These are phyloP conservation scores for Propithecus deckenii DNA, from an alignment of 2,797 vertebrate species.

Conservation along the genomic window DNA sequence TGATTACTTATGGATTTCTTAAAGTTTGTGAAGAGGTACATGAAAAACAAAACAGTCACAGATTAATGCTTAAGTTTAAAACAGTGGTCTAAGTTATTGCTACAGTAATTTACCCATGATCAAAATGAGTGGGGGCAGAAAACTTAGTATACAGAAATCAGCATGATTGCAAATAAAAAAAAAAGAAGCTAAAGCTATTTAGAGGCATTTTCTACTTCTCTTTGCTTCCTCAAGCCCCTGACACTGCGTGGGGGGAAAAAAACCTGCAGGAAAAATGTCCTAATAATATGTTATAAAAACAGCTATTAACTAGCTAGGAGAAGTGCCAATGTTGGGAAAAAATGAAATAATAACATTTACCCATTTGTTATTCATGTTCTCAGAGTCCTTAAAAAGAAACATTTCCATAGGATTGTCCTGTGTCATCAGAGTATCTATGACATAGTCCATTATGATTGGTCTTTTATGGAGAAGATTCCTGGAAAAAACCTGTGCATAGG, in stretches of 20 bases:
- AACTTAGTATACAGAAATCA: conserved; percentile 1
- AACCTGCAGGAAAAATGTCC: not conserved
- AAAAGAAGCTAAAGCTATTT: not conserved
- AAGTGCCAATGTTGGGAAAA: not conserved
- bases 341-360: not conserved
- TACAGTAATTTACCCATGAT: conserved; percentile 2
- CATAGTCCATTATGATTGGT: not conserved
- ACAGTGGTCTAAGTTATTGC: not conserved
- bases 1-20: not conserved
- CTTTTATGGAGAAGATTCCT: not conserved
- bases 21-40: not conserved
- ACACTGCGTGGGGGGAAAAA: not conserved
- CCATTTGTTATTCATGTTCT: not conserved
- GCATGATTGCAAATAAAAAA: not conserved
- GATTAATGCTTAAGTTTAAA: conserved; percentile 2
- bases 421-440: not conserved
- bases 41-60: not conserved
- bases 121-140: conserved; percentile 10
- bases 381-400: not conserved
- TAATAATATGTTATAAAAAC: conserved; percentile 9
- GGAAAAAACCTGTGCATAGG: not conserved
- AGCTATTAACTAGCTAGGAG: not conserved
- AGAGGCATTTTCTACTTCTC: not conserved
- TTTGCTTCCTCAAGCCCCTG: not conserved
- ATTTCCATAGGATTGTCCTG: not conserved